Evolutionary conservation across 2,888 invertebrate genomes (phyloP), one percentile per base, ranked within the genome.

Genomic region (Pollenia griseotomentosa): DNA sequence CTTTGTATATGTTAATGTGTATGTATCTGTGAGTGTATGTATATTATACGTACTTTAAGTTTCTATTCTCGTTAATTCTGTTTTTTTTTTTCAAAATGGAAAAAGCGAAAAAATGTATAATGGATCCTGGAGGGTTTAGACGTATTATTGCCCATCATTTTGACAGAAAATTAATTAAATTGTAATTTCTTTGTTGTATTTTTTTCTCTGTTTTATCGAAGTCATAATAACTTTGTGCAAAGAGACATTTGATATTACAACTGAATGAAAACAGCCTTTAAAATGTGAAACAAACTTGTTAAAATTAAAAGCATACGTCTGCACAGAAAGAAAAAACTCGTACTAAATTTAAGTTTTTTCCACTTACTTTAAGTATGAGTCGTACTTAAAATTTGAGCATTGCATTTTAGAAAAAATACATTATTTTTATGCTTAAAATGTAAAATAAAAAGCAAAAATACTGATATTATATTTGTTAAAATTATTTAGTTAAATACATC

Each of bases 101-200:
- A 80, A 57, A 14, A 42, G 5, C 9, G 11, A 40, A 73, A 68
- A 68, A 23, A 11, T 0, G 2, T 59, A 44, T 48, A 85, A 77
- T 81, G 75, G 51, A 82, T 82, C 77, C 81, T 84, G 53, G n/a
- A 84, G 73, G 66, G 84, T 46, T 83, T 75, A 81, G 81, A 84
- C 51, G 73, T 80, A 81, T 84, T 84, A 65, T 80, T 83, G 71
- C 53, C 82, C 55, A 74, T 78, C 77, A 82, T 84, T 84, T 73
- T 84, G 87, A 87, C 84, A 87, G 81, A 78, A 86, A 87, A 87
- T 84, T 87, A 87, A 87, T 87, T 87, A 87, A 87, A 87, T 78
- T 82, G 77, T 78, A 63, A 59, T 83, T 68, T 55, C 63, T 77
- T 70, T 70, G 33, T 68, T 66, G 61, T 9, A 53, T 6, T 11